Evolutionary conservation across 2,113 vertebrate species (phyloP).

Genomic region (Hippopotamus amphibius): DNA sequence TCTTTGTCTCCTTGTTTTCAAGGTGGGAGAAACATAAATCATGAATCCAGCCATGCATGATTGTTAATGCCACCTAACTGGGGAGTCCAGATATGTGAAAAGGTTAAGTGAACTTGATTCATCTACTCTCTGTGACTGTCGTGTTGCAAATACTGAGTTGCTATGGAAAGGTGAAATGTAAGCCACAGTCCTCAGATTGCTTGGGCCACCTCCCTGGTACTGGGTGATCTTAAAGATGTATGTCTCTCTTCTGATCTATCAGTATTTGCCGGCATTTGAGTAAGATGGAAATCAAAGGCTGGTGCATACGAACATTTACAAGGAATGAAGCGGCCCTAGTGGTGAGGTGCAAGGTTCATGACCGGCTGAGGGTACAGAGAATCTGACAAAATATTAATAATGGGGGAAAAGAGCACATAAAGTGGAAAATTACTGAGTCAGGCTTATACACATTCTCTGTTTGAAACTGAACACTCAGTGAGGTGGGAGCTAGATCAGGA

Average conservation of each 20-base stretch:
- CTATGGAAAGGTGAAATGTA: neutral
- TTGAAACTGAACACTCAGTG: neutral
- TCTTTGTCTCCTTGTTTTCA: neutral
- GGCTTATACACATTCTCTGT: neutral
- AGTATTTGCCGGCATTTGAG: neutral
- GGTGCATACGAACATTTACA: neutral
- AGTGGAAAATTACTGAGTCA: neutral
- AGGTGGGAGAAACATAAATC: slow-evolving; percentile 1
- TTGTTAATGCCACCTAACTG: slow-evolving; percentile 10
- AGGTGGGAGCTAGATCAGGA: neutral
- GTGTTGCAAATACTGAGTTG: neutral
- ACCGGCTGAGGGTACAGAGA: neutral
- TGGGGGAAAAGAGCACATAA: neutral
- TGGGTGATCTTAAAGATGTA: neutral
- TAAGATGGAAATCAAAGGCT: slow-evolving; percentile 21
- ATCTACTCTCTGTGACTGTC: neutral
- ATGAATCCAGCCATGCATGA: neutral
- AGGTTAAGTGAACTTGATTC: slow-evolving; percentile 72
- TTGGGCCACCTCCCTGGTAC: neutral
- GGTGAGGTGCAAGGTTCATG: neutral
- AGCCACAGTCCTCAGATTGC: neutral
- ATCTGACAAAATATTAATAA: neutral
- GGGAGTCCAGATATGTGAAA: slow-evolving; percentile 55
- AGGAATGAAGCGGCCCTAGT: neutral
- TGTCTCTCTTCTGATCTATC: neutral